These are phyloP conservation scores for Dermatemys mawii DNA, from an alignment of 2,113 vertebrate genomes.

Conservation along the genomic window DNA sequence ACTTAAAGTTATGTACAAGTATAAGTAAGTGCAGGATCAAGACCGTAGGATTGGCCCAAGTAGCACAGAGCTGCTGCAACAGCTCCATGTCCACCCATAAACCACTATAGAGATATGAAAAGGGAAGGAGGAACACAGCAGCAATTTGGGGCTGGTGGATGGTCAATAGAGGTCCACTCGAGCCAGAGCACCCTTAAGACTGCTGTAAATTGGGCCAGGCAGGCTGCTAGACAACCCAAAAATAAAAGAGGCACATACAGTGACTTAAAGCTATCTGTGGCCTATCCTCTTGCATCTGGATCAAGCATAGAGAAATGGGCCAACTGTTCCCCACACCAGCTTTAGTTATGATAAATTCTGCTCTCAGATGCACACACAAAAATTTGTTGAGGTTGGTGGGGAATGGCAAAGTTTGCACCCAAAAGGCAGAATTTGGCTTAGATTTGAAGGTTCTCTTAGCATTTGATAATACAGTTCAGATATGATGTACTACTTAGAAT, in stretches of 20 bases:
- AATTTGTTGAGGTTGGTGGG: neutral
- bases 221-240: neutral
- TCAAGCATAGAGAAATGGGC: neutral
- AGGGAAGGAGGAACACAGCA: neutral
- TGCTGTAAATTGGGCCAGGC: neutral
- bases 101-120: neutral
- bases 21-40: neutral
- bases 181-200: neutral
- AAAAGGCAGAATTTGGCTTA: neutral
- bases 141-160: neutral
- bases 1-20: neutral
- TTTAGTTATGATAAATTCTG: neutral
- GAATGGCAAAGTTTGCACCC: rapidly evolving
- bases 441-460: neutral
- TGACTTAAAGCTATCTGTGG: neutral
- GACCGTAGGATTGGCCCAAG: neutral
- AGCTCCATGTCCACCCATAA: neutral
- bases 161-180: neutral
- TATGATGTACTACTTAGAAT: neutral
- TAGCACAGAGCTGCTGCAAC: neutral
- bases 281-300: rapidly evolving
- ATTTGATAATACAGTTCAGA: neutral
- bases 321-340: neutral
- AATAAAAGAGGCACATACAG: neutral
- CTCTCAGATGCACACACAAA: neutral